These are phyloP conservation scores for Propithecus coquereli DNA, from an alignment of 2,113 vertebrate genomes.

Conservation along the genomic window DNA sequence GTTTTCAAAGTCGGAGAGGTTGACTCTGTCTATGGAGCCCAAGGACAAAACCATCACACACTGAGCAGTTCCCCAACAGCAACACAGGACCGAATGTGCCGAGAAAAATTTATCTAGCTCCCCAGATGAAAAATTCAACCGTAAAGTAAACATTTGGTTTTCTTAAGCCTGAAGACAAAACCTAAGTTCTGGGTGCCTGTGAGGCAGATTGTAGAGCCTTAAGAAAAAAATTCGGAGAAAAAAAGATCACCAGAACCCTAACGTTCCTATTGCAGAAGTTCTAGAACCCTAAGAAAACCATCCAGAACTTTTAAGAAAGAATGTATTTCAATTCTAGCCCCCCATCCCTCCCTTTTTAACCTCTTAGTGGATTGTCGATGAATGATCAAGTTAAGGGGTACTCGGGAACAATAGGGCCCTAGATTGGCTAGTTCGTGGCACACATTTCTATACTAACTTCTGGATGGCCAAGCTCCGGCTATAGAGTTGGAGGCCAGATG, in stretches of 20 bases:
- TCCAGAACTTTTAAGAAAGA: not conserved
- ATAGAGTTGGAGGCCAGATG: not conserved
- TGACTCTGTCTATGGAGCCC: accelerated
- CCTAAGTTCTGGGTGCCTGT: not conserved
- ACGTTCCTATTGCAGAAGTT: not conserved
- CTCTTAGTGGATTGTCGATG: not conserved
- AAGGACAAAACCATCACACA: accelerated
- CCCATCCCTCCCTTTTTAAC: too few relatives aligned
- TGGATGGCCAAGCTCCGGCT: too few relatives aligned
- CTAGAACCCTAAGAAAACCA: not conserved
- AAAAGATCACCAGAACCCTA: not conserved
- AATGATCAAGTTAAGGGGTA: not conserved
- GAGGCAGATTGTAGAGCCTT: not conserved
- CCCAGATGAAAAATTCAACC: not conserved
- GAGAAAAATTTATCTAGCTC: not conserved
- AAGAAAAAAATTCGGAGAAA: not conserved
- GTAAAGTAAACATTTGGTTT: not conserved
- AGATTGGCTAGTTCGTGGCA: not conserved
- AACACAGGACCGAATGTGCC: not conserved
- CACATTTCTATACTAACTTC: not conserved
- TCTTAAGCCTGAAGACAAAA: not conserved
- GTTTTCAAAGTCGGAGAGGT: not conserved
- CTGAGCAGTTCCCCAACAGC: not conserved
- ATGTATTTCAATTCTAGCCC: not conserved
- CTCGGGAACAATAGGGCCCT: not conserved